Evolutionary conservation across 2,797 vertebrate species (phyloP).

Genomic region (Setipinna tenuifilis): DNA sequence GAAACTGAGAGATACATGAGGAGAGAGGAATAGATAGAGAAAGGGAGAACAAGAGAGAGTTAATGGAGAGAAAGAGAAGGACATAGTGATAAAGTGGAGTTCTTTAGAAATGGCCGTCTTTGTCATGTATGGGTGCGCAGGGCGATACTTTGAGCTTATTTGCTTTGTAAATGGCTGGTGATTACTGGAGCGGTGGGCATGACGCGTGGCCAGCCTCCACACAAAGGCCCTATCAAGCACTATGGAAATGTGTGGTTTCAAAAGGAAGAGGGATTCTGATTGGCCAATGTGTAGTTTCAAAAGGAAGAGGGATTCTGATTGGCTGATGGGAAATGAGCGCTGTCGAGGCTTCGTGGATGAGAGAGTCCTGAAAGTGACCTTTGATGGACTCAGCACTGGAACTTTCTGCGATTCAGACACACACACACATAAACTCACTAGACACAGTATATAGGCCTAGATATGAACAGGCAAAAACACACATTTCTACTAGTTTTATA

Average conservation of each 20-base stretch:
- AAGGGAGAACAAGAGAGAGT: constrained; percentile 24
- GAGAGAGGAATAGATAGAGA: neutral
- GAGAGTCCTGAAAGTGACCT: neutral
- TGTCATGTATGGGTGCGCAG: neutral
- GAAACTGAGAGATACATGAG: too few species aligned
- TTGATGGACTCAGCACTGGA: neutral
- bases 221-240: neutral
- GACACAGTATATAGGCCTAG: too few species aligned
- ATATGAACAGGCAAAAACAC: too few species aligned
- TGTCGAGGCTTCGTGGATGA: neutral
- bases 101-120: neutral
- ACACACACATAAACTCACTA: neutral
- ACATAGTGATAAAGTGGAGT: neutral
- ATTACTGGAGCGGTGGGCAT: neutral
- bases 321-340: neutral
- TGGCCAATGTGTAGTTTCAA: neutral
- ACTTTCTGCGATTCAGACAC: neutral
- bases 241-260: neutral
- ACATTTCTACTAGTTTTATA: too few species aligned
- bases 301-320: too few species aligned
- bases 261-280: neutral
- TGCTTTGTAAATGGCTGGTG: constrained; percentile 7
- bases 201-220: neutral
- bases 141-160: neutral
- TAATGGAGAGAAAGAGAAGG: constrained; percentile 26